A percentile compares a stretch with the other conserved stretches of the same genome.
Evolutionary conservation across 1,140 invertebrate genomes (phyloP).

Genomic region (Metaphire vulgaris): DNA sequence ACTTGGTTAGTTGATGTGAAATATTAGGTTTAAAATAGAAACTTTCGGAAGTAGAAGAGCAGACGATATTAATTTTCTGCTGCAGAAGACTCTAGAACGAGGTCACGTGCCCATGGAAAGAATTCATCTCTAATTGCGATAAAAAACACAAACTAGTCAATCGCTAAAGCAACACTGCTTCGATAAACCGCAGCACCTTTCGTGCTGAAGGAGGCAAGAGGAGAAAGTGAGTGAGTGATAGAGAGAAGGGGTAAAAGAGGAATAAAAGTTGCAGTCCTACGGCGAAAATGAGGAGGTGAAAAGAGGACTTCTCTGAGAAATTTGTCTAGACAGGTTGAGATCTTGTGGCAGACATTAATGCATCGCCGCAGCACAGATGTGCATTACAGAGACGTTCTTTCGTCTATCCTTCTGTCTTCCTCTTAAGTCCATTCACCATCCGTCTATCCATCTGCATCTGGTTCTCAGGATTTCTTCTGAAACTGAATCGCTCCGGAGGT

Average conservation of each 20-base stretch:
- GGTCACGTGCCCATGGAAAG: too few species aligned
- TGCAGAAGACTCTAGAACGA: too few species aligned
- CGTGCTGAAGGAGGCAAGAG: not conserved
- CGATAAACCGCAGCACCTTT: not conserved
- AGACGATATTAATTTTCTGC: too few species aligned
- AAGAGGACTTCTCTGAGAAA: slow-evolving; percentile 37
- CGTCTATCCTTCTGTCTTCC: too few species aligned
- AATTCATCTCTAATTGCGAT: not conserved
- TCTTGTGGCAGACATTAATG: slow-evolving; percentile 26
- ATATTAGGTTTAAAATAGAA: too few species aligned
- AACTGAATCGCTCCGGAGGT: too few species aligned
- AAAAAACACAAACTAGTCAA: not conserved
- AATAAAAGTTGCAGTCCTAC: slow-evolving; percentile 33
- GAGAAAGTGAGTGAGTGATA: not conserved
- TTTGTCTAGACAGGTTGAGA: slow-evolving; percentile 39
- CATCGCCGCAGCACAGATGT: slow-evolving; percentile 8
- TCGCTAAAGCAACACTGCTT: not conserved
- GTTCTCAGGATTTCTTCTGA: too few species aligned
- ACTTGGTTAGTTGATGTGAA: too few species aligned
- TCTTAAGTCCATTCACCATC: too few species aligned
- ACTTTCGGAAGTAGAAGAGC: too few species aligned
- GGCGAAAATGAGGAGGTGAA: slow-evolving; percentile 33
- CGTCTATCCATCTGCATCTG: too few species aligned
- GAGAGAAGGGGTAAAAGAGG: not conserved
- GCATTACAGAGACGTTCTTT: too few species aligned